phyloP scores from a whole-genome alignment of 2,797 vertebrate species.

The Pipistrellus pipistrellus region DNA sequence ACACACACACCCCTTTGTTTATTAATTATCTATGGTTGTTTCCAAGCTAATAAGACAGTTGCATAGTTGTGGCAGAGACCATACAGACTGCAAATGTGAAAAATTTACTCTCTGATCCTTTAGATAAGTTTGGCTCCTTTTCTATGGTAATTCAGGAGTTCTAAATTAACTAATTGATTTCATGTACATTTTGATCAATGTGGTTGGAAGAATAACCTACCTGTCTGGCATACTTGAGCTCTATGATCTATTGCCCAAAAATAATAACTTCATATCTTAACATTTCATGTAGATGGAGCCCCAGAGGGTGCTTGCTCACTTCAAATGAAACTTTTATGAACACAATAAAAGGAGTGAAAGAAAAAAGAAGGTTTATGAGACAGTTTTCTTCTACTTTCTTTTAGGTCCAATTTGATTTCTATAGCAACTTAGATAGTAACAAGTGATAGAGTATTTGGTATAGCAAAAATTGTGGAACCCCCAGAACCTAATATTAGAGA shows the following conservation, averaged over 20 bases:
- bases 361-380: slow-evolving; percentile 41
- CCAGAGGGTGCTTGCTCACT: background rate
- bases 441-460: slow-evolving; percentile 15
- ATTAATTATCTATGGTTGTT: background rate
- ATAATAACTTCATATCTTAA: background rate
- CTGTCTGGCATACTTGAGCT: background rate
- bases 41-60: background rate
- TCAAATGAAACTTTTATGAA: slow-evolving; percentile 62
- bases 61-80: background rate
- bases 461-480: slow-evolving; percentile 11
- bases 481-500: background rate
- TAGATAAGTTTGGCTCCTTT: background rate
- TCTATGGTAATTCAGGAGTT: background rate
- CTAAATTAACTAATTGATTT: slow-evolving; percentile 33
- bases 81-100: background rate
- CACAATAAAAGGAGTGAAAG: slow-evolving; percentile 54
- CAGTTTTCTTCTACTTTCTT: slow-evolving; percentile 25
- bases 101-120: background rate
- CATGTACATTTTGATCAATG: background rate
- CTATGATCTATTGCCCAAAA: slow-evolving; percentile 33
- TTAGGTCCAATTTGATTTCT: slow-evolving; percentile 59
- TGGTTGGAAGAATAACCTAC: background rate
- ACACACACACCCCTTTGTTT: background rate
- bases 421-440: background rate
- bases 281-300: background rate